A percentile compares a stretch with the other conserved stretches of the same genome.
Evolutionary conservation across 2,888 invertebrate species (phyloP).

Genomic region (Odontocolon sp.): DNA sequence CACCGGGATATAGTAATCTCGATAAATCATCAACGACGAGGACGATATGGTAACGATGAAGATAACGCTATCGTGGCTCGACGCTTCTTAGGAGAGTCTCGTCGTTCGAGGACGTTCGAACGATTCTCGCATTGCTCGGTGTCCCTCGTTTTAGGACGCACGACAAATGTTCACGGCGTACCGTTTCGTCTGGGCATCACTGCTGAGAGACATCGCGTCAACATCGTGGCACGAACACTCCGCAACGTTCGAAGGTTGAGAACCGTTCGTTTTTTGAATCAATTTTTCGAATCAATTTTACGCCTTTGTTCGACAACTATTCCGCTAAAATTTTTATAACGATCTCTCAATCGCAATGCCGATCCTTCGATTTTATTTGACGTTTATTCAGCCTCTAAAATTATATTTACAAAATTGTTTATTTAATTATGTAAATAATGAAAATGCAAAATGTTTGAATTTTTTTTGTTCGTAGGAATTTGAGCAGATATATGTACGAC

Average conservation of each 20-base stretch:
- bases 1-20: slow-evolving; percentile 8
- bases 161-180: slow-evolving; percentile 53
- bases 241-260: slow-evolving; percentile 68
- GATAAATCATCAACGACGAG: background rate
- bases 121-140: slow-evolving; percentile 4
- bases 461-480: background rate
- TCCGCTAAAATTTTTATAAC: no score
- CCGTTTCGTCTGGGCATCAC: slow-evolving; percentile 70
- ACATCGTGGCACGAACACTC: slow-evolving; percentile 64
- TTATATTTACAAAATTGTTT: no score
- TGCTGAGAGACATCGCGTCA: slow-evolving; percentile 65
- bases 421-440: no score
- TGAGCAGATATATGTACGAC: background rate
- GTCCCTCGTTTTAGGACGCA: slow-evolving; percentile 31
- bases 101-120: background rate
- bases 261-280: slow-evolving; percentile 68
- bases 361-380: no score
- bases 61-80: slow-evolving; percentile 29
- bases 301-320: no score
- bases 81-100: background rate
- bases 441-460: no score
- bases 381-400: no score
- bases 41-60: slow-evolving; percentile 4
- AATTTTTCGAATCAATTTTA: slow-evolving; percentile 45
- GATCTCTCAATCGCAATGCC: background rate